Base-by-base conservation (phyloP, 2,113 vertebrate genomes). In the Polypterus bichir region DNA sequence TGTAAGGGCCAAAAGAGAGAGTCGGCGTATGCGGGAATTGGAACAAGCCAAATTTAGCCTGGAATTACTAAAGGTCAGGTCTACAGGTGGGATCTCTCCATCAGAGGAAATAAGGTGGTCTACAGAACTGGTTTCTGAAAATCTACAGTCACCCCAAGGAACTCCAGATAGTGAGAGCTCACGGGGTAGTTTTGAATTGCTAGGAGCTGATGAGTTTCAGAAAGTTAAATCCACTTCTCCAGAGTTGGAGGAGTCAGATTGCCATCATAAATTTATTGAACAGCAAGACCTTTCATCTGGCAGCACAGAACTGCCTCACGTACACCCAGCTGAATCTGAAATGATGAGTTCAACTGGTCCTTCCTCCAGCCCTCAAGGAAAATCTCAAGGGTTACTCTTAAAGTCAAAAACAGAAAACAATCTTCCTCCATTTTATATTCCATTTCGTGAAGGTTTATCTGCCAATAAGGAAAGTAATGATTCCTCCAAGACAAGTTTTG, bases 1-100 rank as follows among this genome's bases (percentile, higher is more conserved):
- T 48, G 81, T 84, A 3, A 86, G 97, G 49, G 90, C 95, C 65
- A 98, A 98, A 75, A 85, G 97, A 64, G 93, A 96, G 75, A 98
- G 88, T 64, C 85, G 95, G 56, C 81, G 95, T 68, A 94, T 95
- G 92, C 85, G 97, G 61, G 97, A 99, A 62, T 69, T 99, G 68
- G 96, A 99, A 27, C 97, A 99, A 74, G 97, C 95, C 0, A 90
- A 92, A 67, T 99, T 98, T 74, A 98, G 95, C 74, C 81, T 99
- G 76, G 92, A 97, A 72, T 78, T 98, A 65, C 88, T 97, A 1
- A 98, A 98, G 74, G 94, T 97, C 1, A 88, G 96, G 5, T 90
- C 92, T 45, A 91, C 83, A 0, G 79, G 89, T 0, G 82, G 84
- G 0, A 66, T 81, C 1, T 95, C 94, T 0, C 91, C 94, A 3